Evolutionary conservation across 2,888 invertebrate genomes (phyloP), one percentile per base, ranked within the genome.

Genomic region (Leptinotarsa juncta): DNA sequence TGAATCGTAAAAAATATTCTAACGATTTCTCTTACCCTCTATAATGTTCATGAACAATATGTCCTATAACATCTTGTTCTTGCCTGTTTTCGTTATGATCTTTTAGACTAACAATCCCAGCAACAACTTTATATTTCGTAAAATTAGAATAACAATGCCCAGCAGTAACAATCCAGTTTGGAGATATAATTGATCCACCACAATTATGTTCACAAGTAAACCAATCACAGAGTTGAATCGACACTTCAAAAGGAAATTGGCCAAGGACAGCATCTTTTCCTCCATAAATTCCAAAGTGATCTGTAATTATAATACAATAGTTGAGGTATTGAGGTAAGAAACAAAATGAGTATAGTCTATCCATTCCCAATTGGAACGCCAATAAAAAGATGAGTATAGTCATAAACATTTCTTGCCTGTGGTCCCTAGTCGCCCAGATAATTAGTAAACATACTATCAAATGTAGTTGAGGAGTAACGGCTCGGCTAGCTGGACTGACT

Each of bases 201-300:
- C 89, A 89, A 3, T 83, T 71, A 78, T 88, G 88, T 57, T 83
- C 80, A 72, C 74, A 83, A 0, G 83, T 3, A 12, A 20, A 60
- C 18, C 16, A 51, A 10, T 26, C 26, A 53, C 73, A 73, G 81
- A 83, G 86, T 76, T 85, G 83, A 65, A 76, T 75, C 12, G 90
- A 90, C 0, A 85, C 89, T 81, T 90, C 90, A 81, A 90, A 89
- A 0, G 90, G 90, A 1, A 89, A 85, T 0, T 86, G 83, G 0
- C 89, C 89, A 2, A 86, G 87, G 0, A 87, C 87, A 0, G 89
- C 90, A 3, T 87, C 84, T 57, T 84, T 79, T 0, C 90, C 90
- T 0, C 90, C 90, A 10, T 18, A 49, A 7, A 67, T 50, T 48
- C 4, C 7, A 16, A 67, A 15, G 7, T 5, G 50, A 20, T 20